A percentile compares a stretch with the other conserved stretches of the same genome.
Evolutionary conservation across 2,888 invertebrate genomes (phyloP).

Genomic region (Oscheius sp.): DNA sequence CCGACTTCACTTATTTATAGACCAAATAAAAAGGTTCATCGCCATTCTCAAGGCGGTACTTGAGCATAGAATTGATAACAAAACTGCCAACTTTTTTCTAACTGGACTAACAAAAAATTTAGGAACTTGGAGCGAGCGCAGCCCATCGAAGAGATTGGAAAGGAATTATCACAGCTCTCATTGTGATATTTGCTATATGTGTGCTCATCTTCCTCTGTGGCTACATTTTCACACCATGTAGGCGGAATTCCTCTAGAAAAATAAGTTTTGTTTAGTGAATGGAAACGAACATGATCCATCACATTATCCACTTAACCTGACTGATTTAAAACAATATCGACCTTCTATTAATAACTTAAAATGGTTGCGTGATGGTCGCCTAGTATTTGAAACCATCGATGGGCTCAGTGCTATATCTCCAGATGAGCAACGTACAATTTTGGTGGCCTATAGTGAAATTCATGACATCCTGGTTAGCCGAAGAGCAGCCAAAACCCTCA

Average conservation of each 20-base stretch:
- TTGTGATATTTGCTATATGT: constrained; percentile 80
- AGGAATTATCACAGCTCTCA: constrained; percentile 81
- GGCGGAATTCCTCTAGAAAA: constrained; percentile 41
- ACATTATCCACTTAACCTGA: constrained; percentile 12
- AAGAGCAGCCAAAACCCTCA: not conserved
- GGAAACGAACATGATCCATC: not conserved
- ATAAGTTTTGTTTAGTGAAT: constrained; percentile 16
- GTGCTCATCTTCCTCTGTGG: constrained; percentile 77
- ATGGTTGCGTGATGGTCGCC: constrained; percentile 5
- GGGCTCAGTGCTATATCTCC: not conserved
- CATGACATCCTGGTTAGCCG: constrained; percentile 9
- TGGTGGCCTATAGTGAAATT: constrained; percentile 12
- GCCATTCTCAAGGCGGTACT: no score
- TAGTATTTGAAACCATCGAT: constrained; percentile 6
- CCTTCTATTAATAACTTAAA: not conserved
- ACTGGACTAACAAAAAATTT: not conserved
- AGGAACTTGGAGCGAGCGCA: constrained; percentile 45
- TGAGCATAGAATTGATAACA: no score
- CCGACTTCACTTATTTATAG: not conserved
- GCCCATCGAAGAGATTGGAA: constrained; percentile 94
- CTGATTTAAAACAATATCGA: constrained; percentile 14
- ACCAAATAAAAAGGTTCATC: not conserved
- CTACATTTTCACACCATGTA: constrained; percentile 86
- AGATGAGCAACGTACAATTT: not conserved
- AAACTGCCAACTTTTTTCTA: not conserved